Evolutionary conservation across 2,797 vertebrate genomes (phyloP).

Genomic region (Cheirogaleus major): DNA sequence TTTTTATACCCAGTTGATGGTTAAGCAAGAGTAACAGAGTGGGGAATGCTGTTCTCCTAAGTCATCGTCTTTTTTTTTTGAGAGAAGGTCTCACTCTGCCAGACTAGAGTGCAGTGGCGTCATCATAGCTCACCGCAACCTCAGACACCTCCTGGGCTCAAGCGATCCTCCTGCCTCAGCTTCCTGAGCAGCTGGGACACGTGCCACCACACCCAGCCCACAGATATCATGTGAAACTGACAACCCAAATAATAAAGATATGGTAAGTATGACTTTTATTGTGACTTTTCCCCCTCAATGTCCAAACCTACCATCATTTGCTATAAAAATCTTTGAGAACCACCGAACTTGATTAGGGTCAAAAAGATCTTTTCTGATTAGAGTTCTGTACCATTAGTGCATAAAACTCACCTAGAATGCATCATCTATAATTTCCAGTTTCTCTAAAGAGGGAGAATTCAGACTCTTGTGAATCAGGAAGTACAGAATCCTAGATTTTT

Average conservation of each 20-base stretch:
- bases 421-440: neutral
- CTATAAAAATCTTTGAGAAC: neutral
- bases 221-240: neutral
- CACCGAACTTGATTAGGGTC: neutral
- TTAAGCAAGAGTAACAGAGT: neutral
- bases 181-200: too few species aligned
- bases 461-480: neutral
- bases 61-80: neutral
- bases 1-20: neutral
- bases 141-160: too few species aligned
- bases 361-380: neutral
- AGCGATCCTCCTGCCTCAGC: too few species aligned
- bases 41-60: neutral
- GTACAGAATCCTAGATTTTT: neutral
- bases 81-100: too few species aligned
- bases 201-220: too few species aligned
- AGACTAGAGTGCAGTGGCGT: too few species aligned
- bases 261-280: neutral
- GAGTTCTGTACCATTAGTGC: neutral
- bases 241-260: neutral
- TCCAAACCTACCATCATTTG: neutral
- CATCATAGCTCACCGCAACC: too few species aligned
- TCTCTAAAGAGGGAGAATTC: neutral
- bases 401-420: neutral
- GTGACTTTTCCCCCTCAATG: neutral